phyloP scores from a whole-genome alignment of 2,888 invertebrate species.

The Synanthedon formicaeformis region DNA sequence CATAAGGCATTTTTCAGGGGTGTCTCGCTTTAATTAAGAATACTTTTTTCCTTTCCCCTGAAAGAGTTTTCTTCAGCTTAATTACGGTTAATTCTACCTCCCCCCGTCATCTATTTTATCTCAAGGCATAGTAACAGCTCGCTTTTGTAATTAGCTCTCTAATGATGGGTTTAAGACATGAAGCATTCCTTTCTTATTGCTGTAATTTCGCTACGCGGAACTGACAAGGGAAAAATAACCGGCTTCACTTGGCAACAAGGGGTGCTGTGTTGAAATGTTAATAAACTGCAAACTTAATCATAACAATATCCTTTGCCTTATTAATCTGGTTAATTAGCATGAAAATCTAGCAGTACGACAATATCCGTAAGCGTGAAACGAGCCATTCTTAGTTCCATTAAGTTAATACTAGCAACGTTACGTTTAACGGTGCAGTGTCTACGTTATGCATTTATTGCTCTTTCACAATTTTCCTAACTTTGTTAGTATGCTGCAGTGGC shows the following conservation, averaged over 20 bases:
- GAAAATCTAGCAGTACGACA: constrained; percentile 9
- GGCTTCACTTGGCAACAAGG: no score
- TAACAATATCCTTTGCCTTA: constrained; percentile 3
- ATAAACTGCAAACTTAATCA: background rate
- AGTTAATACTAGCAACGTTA: constrained; percentile 24
- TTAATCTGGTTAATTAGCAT: constrained; percentile 14
- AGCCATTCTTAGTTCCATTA: constrained; percentile 20
- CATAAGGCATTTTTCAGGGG: constrained; percentile 39
- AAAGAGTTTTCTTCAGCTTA: constrained; percentile 47
- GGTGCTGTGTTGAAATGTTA: background rate
- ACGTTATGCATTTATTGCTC: constrained; percentile 17
- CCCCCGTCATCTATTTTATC: constrained; percentile 39
- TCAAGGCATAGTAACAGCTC: constrained; percentile 26
- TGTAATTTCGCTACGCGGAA: constrained; percentile 11
- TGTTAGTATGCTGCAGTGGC: background rate
- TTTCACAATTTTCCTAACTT: constrained; percentile 9
- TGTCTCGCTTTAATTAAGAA: constrained; percentile 51
- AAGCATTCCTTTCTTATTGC: constrained; percentile 19
- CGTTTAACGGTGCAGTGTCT: constrained; percentile 17
- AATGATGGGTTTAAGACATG: constrained; percentile 24
- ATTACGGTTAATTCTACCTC: constrained; percentile 44
- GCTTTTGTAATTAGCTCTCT: constrained; percentile 31
- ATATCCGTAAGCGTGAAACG: constrained; percentile 11
- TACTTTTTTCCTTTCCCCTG: constrained; percentile 35
- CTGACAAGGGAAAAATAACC: constrained; percentile 6